Conservation (phyloP, 2,888 invertebrate genomes). For the Drosophila nigricruria region DNA sequence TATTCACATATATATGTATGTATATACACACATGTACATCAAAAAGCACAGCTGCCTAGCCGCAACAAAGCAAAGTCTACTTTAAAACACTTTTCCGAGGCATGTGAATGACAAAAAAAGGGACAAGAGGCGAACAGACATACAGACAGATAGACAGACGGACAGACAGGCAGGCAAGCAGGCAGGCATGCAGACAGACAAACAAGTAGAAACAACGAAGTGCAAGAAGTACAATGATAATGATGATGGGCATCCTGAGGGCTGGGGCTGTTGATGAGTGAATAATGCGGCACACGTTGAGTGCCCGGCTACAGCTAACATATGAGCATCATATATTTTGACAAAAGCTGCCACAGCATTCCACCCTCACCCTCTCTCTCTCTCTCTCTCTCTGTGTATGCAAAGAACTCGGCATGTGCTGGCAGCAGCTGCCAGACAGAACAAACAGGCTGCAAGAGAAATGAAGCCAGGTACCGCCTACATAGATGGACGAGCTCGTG, state of each 20-base stretch:
- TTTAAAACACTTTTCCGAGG: conserved; percentile 69
- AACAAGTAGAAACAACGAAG: conserved; percentile 49
- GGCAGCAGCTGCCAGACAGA: conserved; percentile 60
- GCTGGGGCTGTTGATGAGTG: conserved; percentile 67
- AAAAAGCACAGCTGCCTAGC: conserved; percentile 51
- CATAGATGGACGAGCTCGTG: not conserved
- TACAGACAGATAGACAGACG: not conserved
- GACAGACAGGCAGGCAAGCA: not conserved
- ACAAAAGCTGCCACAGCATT: conserved; percentile 55
- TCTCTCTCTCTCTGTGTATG: conserved; percentile 10
- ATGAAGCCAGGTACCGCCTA: conserved; percentile 12
- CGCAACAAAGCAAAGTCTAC: conserved; percentile 70
- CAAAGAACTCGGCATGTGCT: conserved; percentile 30
- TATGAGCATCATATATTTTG: conserved; percentile 76
- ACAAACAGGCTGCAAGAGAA: conserved; percentile 46
- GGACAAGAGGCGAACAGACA: conserved; percentile 36
- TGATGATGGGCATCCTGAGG: conserved; percentile 72
- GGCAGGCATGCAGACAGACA: conserved; percentile 12
- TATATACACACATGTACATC: not conserved
- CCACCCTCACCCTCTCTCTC: conserved; percentile 1
- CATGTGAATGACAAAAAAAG: conserved; percentile 62
- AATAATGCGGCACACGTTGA: conserved; percentile 75
- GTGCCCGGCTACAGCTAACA: conserved; percentile 66
- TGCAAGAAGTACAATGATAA: conserved; percentile 69
- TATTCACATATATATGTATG: not conserved